phyloP scores from a whole-genome alignment of 2,797 vertebrate genomes.

The Cercopithecus diana region DNA sequence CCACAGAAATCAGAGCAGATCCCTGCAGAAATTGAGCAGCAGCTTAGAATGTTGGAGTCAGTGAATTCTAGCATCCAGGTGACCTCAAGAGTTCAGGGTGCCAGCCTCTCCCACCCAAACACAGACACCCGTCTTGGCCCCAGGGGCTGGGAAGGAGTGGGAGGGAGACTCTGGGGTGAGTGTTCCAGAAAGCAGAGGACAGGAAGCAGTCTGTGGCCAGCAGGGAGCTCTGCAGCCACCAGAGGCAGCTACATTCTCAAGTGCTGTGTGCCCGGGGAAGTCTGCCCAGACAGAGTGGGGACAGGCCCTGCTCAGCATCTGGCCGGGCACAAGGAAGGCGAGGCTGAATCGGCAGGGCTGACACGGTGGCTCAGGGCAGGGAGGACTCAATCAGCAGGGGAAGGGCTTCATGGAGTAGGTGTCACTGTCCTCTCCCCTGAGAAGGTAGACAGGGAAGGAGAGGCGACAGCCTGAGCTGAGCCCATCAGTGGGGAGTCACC shows the following conservation, averaged over 20 bases:
- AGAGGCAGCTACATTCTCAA: neutral
- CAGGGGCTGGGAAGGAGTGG: too few relatives aligned
- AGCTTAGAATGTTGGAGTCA: neutral
- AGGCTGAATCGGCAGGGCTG: neutral
- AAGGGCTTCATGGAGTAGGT: neutral
- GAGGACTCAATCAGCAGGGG: too few relatives aligned
- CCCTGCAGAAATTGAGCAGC: neutral
- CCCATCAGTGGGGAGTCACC: neutral
- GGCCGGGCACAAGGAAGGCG: neutral
- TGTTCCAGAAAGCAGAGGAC: neutral
- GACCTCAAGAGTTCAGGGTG: neutral
- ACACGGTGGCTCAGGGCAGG: neutral
- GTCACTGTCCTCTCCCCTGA: neutral
- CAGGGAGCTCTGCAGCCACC: neutral
- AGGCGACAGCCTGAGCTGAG: neutral
- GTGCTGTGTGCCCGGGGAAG: neutral
- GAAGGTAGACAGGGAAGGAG: neutral
- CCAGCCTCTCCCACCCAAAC: neutral
- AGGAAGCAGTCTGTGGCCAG: neutral
- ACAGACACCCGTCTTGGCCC: neutral
- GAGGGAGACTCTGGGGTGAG: neutral
- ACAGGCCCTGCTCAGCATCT: neutral
- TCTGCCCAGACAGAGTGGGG: neutral
- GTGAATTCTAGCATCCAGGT: neutral
- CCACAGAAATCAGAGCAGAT: neutral